Evolutionary conservation across 2,113 vertebrate genomes (phyloP), one percentile per base, ranked within the genome.

Genomic region (Tretioscincus oriximinensis): DNA sequence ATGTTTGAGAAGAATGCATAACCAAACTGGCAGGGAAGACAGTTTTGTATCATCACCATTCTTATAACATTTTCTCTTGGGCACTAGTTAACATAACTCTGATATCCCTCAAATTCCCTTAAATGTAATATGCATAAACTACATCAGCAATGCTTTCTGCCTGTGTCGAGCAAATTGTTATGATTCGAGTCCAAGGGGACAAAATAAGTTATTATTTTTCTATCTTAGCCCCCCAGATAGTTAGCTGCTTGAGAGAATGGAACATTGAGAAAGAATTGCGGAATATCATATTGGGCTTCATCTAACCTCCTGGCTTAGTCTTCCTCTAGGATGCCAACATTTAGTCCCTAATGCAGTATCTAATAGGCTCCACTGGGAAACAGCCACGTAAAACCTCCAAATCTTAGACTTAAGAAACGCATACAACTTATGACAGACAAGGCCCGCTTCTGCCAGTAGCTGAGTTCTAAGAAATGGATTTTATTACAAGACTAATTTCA

Each of bases 41-140:
- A 84, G 79, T 88, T 83, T 86, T 87, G 86, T 85, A 78, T 77
- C 12, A 78, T 73, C 71, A 76, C 80, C 85, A 87, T 68, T 84
- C 90, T 88, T 86, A 81, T 73, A 88, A 85, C 74, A 85, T 12
- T 41, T 29, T 41, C 84, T 81, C 81, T 82, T 86, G 26, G 87
- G 88, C 85, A 85, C 86, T 26, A 88, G 89, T 90, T 92, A 92
- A 87, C 90, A 92, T 89, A 84, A 82, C 83, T 49, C 61, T 78
- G 66, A 47, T 88, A 86, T 85, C 65, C 90, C 69, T 67, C 76
- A 87, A 87, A 72, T 85, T 54, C 81, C 86, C 74, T 83, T 87
- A 45, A 74, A 22, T 85, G 78, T 87, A 68, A 84, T 76, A 83
- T 85, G 88, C 85, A 88, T 69, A 82, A 74, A 86, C 68, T 47